Conservation (phyloP, 2,888 invertebrate species). For the Pseudanteris insignis region DNA sequence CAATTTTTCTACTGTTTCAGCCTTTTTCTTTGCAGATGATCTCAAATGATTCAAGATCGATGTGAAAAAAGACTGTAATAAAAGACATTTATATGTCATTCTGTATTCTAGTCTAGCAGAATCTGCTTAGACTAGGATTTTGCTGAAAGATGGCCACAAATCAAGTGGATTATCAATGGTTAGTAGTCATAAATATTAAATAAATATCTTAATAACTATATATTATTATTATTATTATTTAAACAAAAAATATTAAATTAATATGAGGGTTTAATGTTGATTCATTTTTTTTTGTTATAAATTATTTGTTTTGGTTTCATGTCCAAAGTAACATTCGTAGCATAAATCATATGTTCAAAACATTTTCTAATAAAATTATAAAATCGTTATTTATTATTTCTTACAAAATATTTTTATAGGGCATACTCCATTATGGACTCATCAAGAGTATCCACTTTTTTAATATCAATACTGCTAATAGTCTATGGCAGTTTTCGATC, state of each 20-base stretch:
- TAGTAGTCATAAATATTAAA: too few relatives aligned
- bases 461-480: constrained; percentile 96
- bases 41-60: constrained; percentile 52
- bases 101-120: constrained; percentile 58
- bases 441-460: constrained; percentile 94
- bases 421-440: constrained; percentile 98
- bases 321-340: too few relatives aligned
- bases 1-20: constrained; percentile 23
- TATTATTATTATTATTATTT: too few relatives aligned
- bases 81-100: constrained; percentile 59
- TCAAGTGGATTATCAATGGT: constrained; percentile 69
- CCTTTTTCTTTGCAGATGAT: constrained; percentile 58
- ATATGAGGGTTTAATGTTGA: too few relatives aligned
- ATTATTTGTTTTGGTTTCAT: too few relatives aligned
- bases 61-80: constrained; percentile 51
- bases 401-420: constrained; percentile 70
- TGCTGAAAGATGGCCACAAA: constrained; percentile 66
- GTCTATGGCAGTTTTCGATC: constrained; percentile 98
- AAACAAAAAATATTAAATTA: too few relatives aligned
- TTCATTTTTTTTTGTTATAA: too few relatives aligned
- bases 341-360: background rate
- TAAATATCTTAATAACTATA: too few relatives aligned
- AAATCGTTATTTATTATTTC: too few relatives aligned
- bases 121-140: constrained; percentile 59
- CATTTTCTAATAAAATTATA: background rate